Conservation (phyloP, 2,113 vertebrate genomes). For the Cebus imitator region DNA sequence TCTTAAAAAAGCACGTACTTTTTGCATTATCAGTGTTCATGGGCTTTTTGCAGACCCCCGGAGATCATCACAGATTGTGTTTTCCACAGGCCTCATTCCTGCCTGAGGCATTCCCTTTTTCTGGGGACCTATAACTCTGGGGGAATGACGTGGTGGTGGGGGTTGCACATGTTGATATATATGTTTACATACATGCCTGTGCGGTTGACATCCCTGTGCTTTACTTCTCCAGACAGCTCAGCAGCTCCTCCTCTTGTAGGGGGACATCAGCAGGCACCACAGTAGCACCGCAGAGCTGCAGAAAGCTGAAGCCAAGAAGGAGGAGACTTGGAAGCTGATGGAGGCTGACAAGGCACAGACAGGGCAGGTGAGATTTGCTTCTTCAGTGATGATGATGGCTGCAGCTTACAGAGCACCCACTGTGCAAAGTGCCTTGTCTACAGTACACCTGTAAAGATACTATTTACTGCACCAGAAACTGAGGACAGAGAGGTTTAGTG, state of each 20-base stretch:
- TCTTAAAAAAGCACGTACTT: no score
- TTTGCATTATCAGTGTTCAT: neutral
- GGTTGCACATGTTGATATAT: no score
- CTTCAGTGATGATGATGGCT: no score
- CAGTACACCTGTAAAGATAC: neutral
- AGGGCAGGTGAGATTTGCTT: no score
- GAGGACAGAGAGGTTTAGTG: neutral
- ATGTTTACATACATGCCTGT: fast-evolving
- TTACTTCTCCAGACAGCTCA: conserved; percentile 81
- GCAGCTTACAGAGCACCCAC: no score
- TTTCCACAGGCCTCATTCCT: no score
- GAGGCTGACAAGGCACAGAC: no score
- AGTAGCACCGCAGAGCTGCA: conserved; percentile 79
- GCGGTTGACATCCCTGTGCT: neutral
- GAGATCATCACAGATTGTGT: no score
- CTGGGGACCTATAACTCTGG: no score
- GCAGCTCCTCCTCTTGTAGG: conserved; percentile 81
- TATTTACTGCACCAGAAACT: fast-evolving
- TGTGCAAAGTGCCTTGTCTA: no score
- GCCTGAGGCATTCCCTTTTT: no score
- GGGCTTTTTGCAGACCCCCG: neutral
- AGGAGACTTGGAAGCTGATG: no score
- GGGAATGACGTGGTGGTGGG: fast-evolving
- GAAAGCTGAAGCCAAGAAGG: conserved; percentile 57
- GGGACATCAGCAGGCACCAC: conserved; percentile 72